phyloP scores from a whole-genome alignment of 2,888 invertebrate species.

The Pollenia angustigena region DNA sequence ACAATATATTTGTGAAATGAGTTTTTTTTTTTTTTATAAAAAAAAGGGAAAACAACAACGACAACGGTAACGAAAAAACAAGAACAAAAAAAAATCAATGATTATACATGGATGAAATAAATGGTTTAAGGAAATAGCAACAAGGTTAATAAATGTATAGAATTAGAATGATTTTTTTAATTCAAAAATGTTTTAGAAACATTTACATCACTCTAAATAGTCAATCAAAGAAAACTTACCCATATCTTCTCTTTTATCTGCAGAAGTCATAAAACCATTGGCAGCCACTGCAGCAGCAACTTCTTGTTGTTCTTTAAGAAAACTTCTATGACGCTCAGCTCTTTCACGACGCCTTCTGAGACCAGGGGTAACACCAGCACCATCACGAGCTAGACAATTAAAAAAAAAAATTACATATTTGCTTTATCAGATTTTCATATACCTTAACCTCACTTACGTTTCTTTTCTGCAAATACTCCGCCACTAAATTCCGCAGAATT shows the following conservation, averaged over 20 bases:
- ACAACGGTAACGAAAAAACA: slow-evolving; percentile 39
- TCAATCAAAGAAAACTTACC: slow-evolving; percentile 77
- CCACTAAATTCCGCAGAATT: slow-evolving; percentile 83
- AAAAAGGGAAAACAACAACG: slow-evolving; percentile 33
- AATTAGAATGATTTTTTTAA: slow-evolving; percentile 44
- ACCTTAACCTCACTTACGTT: slow-evolving; percentile 76
- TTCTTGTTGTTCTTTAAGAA: slow-evolving; percentile 93
- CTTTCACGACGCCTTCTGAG: slow-evolving; percentile 92
- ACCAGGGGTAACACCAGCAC: slow-evolving; percentile 92
- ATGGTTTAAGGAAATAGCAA: slow-evolving; percentile 16
- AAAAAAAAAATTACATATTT: not conserved
- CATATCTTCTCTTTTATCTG: slow-evolving; percentile 81
- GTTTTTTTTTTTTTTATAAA: too few species aligned
- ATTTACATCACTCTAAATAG: not conserved
- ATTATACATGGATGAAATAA: slow-evolving; percentile 64
- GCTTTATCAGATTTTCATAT: not conserved
- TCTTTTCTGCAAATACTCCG: slow-evolving; percentile 81
- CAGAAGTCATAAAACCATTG: slow-evolving; percentile 79
- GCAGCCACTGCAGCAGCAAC: slow-evolving; percentile 79
- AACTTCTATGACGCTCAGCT: slow-evolving; percentile 93
- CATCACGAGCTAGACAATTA: slow-evolving; percentile 61
- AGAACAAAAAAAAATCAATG: slow-evolving; percentile 22
- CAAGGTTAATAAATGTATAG: slow-evolving; percentile 69
- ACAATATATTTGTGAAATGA: slow-evolving; percentile 52
- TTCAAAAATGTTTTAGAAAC: slow-evolving; percentile 14